phyloP scores from a whole-genome alignment of 2,888 invertebrate species.

The Sinodicranocentrus sp. region DNA sequence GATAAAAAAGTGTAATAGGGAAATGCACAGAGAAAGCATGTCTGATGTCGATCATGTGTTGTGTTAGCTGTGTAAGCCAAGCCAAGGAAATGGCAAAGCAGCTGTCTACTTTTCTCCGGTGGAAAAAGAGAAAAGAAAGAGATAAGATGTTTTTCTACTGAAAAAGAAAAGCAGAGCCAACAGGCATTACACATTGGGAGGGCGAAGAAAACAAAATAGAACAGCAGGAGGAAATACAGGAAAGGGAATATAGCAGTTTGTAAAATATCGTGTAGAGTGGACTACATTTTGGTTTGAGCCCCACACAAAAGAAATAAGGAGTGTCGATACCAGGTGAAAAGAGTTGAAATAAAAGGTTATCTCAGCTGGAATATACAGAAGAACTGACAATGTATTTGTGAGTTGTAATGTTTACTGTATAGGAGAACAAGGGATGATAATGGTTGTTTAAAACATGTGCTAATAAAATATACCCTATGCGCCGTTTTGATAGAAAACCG shows the following conservation, averaged over 20 bases:
- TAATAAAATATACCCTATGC: no score
- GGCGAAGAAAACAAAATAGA: conserved; percentile 41
- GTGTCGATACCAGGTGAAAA: background rate
- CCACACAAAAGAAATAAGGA: background rate
- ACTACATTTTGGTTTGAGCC: background rate
- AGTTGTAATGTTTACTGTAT: no score
- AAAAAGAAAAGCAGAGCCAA: no score
- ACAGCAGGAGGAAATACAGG: conserved; percentile 40
- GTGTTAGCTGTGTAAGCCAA: conserved; percentile 6
- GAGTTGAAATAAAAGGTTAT: background rate
- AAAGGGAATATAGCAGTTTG: background rate
- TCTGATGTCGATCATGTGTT: background rate
- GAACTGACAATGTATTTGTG: no score
- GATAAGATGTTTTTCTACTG: conserved; percentile 39
- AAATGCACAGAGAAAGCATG: background rate
- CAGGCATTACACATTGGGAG: no score
- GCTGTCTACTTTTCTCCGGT: conserved; percentile 48
- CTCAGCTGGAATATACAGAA: background rate
- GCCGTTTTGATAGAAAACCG: no score
- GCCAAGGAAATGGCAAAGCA: conserved; percentile 53
- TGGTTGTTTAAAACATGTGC: no score
- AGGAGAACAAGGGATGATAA: no score
- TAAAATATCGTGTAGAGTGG: background rate
- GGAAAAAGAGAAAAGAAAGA: conserved; percentile 21
- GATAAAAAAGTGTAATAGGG: background rate